Evolutionary conservation across 2,113 vertebrate genomes (phyloP).

Genomic region (Oncorhynchus kisutch): DNA sequence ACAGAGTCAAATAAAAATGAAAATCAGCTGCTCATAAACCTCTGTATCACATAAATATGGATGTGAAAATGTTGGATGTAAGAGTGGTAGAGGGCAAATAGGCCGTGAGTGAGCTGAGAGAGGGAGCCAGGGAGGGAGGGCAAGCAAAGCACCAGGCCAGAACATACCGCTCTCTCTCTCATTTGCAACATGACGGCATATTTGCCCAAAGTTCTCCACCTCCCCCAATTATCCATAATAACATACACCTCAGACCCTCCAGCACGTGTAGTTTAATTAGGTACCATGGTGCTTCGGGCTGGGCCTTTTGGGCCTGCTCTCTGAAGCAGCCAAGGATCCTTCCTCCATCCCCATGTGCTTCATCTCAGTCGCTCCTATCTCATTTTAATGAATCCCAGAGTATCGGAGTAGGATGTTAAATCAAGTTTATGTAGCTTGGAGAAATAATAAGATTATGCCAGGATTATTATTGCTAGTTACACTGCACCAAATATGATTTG

Average conservation of each 20-base stretch:
- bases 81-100: constrained; percentile 15
- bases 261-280: constrained; percentile 51
- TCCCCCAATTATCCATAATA: not conserved
- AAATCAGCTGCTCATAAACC: too few relatives aligned
- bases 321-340: constrained; percentile 7
- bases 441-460: not conserved
- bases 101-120: constrained; percentile 11
- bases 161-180: not conserved
- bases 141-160: too few relatives aligned
- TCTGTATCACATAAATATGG: not conserved
- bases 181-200: constrained; percentile 24
- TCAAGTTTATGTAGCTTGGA: not conserved
- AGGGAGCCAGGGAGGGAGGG: not conserved
- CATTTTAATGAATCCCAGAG: not conserved
- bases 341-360: constrained; percentile 34
- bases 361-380: constrained; percentile 6
- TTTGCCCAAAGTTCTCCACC: constrained; percentile 8
- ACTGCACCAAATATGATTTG: not conserved
- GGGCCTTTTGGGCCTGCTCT: constrained; percentile 14
- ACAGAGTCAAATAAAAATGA: too few relatives aligned
- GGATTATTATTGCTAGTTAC: not conserved
- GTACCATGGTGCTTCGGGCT: constrained; percentile 20
- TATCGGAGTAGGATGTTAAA: not conserved
- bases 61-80: not conserved
- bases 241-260: not conserved